A percentile compares a stretch with the other conserved stretches of the same genome.
Conservation (phyloP, 2,797 vertebrate genomes). For the Mormyrops boulengeri region DNA sequence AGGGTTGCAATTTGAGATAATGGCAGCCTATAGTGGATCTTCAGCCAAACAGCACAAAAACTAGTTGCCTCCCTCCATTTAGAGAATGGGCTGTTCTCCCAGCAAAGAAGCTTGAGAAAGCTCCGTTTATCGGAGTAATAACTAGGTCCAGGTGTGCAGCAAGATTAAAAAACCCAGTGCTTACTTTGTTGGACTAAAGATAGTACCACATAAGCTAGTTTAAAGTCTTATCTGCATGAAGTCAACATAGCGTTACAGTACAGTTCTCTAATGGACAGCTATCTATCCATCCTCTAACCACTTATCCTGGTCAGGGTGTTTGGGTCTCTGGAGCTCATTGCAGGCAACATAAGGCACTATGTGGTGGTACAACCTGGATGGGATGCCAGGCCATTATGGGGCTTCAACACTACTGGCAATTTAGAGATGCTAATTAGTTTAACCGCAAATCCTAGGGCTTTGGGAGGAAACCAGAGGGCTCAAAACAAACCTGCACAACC, state of each 20-base stretch:
- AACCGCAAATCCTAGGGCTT: neutral
- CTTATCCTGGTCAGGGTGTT: neutral
- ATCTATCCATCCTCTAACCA: neutral
- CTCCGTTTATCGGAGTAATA: slow-evolving; percentile 45
- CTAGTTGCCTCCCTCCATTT: slow-evolving; percentile 45
- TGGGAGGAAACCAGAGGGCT: neutral
- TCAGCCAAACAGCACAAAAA: slow-evolving; percentile 44
- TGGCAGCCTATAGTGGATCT: slow-evolving; percentile 42
- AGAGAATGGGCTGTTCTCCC: slow-evolving; percentile 32
- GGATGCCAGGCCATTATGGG: neutral
- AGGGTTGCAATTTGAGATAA: slow-evolving; percentile 50
- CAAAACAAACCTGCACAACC: neutral
- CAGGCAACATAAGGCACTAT: neutral
- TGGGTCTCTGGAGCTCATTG: neutral
- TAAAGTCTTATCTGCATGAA: slow-evolving; percentile 32
- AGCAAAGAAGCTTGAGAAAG: slow-evolving; percentile 53
- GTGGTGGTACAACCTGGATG: neutral
- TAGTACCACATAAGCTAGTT: slow-evolving; percentile 29
- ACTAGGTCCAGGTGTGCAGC: slow-evolving; percentile 55
- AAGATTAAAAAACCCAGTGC: slow-evolving; percentile 49
- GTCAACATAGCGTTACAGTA: slow-evolving; percentile 14
- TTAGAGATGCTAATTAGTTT: neutral
- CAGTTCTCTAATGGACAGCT: neutral
- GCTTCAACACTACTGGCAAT: neutral
- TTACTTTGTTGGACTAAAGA: slow-evolving; percentile 29